Conservation (phyloP, 2,797 vertebrate genomes). For the Rhinella marina region DNA sequence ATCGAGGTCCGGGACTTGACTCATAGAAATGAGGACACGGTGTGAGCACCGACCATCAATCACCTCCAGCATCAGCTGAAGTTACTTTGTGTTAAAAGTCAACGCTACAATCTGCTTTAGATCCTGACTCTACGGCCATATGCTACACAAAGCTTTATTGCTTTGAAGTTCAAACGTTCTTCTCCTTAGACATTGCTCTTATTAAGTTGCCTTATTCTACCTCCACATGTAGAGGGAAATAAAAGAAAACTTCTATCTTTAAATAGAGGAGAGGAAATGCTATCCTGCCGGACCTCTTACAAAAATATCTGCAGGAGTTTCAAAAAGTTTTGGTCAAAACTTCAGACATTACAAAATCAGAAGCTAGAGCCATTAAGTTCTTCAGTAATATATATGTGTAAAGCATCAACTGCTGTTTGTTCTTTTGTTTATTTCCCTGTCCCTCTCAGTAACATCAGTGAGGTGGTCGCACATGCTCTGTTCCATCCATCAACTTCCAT, state of each 20-base stretch:
- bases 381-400: no score
- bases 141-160: slow-evolving; percentile 24
- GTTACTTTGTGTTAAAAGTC: slow-evolving; percentile 5
- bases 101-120: slow-evolving; percentile 42
- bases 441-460: no score
- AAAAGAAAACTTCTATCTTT: slow-evolving; percentile 18
- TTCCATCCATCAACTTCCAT: no score
- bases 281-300: not conserved
- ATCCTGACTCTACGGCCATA: slow-evolving; percentile 23
- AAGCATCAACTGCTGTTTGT: no score
- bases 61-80: slow-evolving; percentile 28
- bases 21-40: slow-evolving; percentile 14
- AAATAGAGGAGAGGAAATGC: not conserved
- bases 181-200: slow-evolving; percentile 24
- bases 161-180: slow-evolving; percentile 47
- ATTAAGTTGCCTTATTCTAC: slow-evolving; percentile 42
- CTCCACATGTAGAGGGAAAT: slow-evolving; percentile 12
- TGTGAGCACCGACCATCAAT: slow-evolving; percentile 47
- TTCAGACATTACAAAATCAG: not conserved
- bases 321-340: not conserved
- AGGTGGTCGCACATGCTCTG: no score
- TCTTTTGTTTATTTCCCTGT: no score
- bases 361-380: not conserved
- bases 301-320: not conserved
- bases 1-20: slow-evolving; percentile 6